phyloP scores from a whole-genome alignment of 2,888 invertebrate genomes.

The Exocentrus adspersus region DNA sequence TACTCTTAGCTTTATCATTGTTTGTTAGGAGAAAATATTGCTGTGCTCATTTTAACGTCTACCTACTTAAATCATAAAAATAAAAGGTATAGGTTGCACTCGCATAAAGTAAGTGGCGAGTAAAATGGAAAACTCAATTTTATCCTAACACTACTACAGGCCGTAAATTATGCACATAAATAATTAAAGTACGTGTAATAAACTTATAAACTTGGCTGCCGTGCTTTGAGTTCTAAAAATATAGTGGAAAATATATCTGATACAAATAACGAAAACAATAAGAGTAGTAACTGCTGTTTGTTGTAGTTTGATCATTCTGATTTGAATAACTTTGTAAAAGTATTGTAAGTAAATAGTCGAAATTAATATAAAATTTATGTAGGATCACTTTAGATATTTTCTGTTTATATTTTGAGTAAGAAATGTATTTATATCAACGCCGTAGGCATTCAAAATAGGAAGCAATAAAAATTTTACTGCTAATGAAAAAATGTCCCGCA shows the following conservation, averaged over 20 bases:
- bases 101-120: background rate
- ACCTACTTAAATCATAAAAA: background rate
- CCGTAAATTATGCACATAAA: background rate
- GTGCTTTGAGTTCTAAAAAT: too few relatives aligned
- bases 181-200: background rate
- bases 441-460: background rate
- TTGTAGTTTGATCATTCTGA: too few relatives aligned
- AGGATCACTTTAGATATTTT: too few relatives aligned
- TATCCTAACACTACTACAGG: background rate
- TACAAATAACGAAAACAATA: too few relatives aligned
- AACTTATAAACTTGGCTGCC: too few relatives aligned
- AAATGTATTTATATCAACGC: too few relatives aligned
- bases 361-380: too few relatives aligned
- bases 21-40: conserved; percentile 1
- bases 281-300: too few relatives aligned
- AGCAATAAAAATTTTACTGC: conserved; percentile 4
- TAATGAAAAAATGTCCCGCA: conserved; percentile 8
- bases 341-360: too few relatives aligned
- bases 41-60: background rate
- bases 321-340: too few relatives aligned
- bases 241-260: too few relatives aligned
- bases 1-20: background rate
- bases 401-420: too few relatives aligned
- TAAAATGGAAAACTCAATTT: conserved; percentile 5
- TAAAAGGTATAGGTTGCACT: background rate